Base-by-base conservation (phyloP, 2,888 invertebrate species). In the Priocnemis perturbator region DNA sequence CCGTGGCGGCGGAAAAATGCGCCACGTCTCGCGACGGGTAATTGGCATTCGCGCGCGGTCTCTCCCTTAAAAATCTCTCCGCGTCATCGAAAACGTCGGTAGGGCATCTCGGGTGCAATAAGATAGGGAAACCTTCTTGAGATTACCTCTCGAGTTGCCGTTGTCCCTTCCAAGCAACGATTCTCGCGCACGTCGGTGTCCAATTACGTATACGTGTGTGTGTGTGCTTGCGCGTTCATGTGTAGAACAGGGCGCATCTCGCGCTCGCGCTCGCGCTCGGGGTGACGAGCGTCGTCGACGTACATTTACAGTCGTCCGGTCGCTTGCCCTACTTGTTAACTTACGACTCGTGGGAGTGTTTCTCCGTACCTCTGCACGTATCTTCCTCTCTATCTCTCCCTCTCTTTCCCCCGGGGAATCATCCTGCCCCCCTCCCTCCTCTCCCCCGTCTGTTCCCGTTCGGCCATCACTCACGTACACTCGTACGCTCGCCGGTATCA, bases 41-140 rank as follows among this genome's bases (percentile, higher is more conserved):
- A 11, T 37, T 37, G 37, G 37, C 11, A 37, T 37, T 9, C 21
- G 11, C 17, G 47, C 11, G 15, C 45, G 45, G 37, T 9, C 11
- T 26, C 37, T 11, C 7, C 37, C 11, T 3, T 7, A 9, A 37
- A 37, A 37, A 37, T 37, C 37, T 37, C 37, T 11, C 37, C 7
- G 14, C 11, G 11, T 37, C 37, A 37, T 37, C 53, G 50, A 64
- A 64, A 66, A 66, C 58, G 56, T 64, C 45, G 67, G 57, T 67
- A 58, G 62, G 58, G 17, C 37, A 37, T 37, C 37, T 37, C 37
- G 11, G 4, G 45, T 11, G 79, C 76, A 81, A 81, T 73, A 69
- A 76, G 77, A 81, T 81, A 81, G 78, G 77, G 76, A 81, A 81
- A 79, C 79, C 78, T 79, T 79, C 73, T 73, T 47, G 68, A 76